Evolutionary conservation across 1,140 invertebrate genomes (phyloP), one percentile per base, ranked within the genome.

Genomic region (Orchestia grillus): DNA sequence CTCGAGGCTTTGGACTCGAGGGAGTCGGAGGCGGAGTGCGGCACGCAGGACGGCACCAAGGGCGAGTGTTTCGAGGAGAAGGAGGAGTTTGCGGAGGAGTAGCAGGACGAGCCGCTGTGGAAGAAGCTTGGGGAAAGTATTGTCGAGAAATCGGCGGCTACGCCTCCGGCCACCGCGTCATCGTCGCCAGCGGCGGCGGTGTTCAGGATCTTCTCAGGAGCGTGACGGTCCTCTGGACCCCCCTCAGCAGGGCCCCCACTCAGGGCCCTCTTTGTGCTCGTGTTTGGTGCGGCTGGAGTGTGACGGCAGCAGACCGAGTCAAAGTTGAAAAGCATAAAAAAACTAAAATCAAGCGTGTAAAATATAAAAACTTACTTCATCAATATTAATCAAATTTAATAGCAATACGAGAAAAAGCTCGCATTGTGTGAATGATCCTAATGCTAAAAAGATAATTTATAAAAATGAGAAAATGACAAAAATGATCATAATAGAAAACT

Each of bases 1-100:
- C 62, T 96, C 23, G 88, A 90, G 47, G 95, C 44, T 87, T 96
- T 88, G 44, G 95, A 90, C 95, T 87, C 44, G 40, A 90, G 62
- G 40, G 95, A 77, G 43, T 87, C 44, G 11, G 47, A 19, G 62
- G 95, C 44, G 41, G 28, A 44, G 62, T n/a, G 53, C 28, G 57
- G 62, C 0, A 53, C 0, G 42, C 19, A 1, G 40, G 95, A 88
- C 23, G 53, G 0, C 16, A 77, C 44, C 36, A 53, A 41, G 16
- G 45, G 57, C 44, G 53, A 88, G 62, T 87, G 57, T 41, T 57
- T 87, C 28, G 45, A 91, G n/a, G 95, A 87, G 41, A 53, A 53
- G 0, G 95, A 53, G 23, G 57, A 53, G 8, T 47, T 44, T 41
- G 62, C 40, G n/a, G 95, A 53, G 95, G 53, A 87, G 62, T 88